Percentiles rank a stretch among this genome's conserved stretches.
These are phyloP conservation scores for Holotrichia oblita DNA, from an alignment of 1,140 invertebrate species.

Conservation along the genomic window DNA sequence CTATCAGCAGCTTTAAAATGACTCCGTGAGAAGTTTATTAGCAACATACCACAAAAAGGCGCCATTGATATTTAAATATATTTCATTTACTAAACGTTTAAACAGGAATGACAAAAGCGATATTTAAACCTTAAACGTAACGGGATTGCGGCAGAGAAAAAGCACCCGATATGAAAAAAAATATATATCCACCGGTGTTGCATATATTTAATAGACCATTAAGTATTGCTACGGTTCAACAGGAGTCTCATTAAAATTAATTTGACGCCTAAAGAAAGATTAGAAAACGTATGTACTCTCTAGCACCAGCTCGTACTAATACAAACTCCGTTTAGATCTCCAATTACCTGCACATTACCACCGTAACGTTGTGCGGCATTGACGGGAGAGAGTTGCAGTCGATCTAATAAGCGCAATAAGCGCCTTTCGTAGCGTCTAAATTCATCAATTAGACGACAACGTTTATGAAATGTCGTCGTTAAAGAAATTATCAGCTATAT, in stretches of 20 bases:
- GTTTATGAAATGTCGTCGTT: background rate
- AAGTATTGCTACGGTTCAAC: background rate
- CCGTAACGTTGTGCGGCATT: background rate
- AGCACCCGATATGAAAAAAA: background rate
- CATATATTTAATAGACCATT: constrained; percentile 17
- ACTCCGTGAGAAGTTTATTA: too few relatives aligned
- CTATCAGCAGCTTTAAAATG: too few relatives aligned
- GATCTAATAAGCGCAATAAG: background rate
- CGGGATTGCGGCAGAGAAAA: too few relatives aligned
- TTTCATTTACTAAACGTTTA: too few relatives aligned
- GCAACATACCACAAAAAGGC: too few relatives aligned
- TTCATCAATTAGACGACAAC: constrained; percentile 7
- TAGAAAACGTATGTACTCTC: background rate
- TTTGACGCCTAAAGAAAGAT: constrained; percentile 16
- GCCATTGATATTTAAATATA: too few relatives aligned
- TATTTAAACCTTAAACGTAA: too few relatives aligned
- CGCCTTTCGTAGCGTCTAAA: background rate
- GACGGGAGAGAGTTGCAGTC: background rate
- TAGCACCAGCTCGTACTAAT: background rate
- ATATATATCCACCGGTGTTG: background rate
- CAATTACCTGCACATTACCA: background rate
- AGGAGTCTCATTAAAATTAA: constrained; percentile 17
- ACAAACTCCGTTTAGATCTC: background rate
- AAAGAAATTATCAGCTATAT: background rate
- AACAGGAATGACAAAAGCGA: too few relatives aligned